Evolutionary conservation across 2,113 vertebrate species (phyloP), one percentile per base, ranked within the genome.

Genomic region (Prinia subflava): DNA sequence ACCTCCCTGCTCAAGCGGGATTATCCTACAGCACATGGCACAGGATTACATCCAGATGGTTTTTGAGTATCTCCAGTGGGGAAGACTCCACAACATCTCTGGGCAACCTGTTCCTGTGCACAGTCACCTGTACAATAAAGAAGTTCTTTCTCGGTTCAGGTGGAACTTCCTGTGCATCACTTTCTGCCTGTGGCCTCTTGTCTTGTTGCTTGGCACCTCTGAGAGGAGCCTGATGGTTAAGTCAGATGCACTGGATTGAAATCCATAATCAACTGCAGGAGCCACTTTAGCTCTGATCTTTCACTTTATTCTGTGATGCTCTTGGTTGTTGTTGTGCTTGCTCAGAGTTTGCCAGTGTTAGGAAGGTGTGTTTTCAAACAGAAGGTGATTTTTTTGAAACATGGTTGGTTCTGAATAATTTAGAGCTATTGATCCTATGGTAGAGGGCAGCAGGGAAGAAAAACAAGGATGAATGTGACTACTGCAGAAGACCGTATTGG

Each of bases 81-180:
- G 25, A 5, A 63, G 25, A 42, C 17, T 42, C 21, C 8, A 28
- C 46, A 16, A 0, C 21, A 14, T 42, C 10, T 69, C n/a, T 68
- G 41, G n/a, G 41, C 2, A 47, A 3, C 13, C n/a, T 77, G 18
- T 49, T 63, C 15, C 35, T 5, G 14, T 62, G 25, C 7, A 0
- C 0, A 0, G 21, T 63, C 49, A 59, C 13, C 21, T 17, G 30
- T 14, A 10, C 11, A 55, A 11, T 13, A 60, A 75, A 39, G 19
- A 67, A 59, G 30, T 31, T 60, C 6, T 62, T 55, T 15, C 10
- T 69, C 21, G 1, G 33, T 35, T 83, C 41, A 42, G 25, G 15
- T 70, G 31, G 22, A 7, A 11, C 21, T 69, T 69, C 12, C 35
- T 69, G 18, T 56, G 15, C 63, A 11, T 63, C 35, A 7, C 12